Evolutionary conservation across 23 tunicate species (phyloP).

Genomic region (Trididemnum clinides): DNA sequence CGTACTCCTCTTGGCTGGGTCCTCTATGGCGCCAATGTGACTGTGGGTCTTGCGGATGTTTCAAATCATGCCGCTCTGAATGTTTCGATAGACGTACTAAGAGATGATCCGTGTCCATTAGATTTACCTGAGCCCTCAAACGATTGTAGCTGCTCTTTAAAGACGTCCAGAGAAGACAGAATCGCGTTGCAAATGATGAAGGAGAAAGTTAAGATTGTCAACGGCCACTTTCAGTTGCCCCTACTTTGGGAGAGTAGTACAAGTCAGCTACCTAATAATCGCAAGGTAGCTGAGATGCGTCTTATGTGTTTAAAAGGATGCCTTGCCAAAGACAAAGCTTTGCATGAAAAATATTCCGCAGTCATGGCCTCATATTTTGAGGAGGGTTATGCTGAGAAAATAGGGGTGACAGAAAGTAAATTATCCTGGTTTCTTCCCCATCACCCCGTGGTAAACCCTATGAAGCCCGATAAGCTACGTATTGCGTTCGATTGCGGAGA

Average conservation of each 20-base stretch:
- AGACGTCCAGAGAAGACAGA: not conserved
- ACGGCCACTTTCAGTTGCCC: not conserved
- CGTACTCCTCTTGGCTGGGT: not conserved
- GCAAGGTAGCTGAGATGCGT: not conserved
- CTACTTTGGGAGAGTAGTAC: not conserved
- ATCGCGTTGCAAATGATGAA: not conserved
- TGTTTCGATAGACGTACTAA: no score
- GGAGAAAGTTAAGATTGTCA: not conserved
- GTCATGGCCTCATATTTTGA: not conserved
- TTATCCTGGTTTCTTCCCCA: not conserved
- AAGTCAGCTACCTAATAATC: not conserved
- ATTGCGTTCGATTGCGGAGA: conserved; percentile 15
- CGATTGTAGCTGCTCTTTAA: no score
- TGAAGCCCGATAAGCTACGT: conserved; percentile 7
- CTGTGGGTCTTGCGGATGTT: not conserved
- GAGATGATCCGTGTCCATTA: no score
- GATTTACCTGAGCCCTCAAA: no score
- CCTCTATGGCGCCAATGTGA: not conserved
- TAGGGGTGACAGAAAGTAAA: not conserved
- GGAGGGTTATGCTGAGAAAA: not conserved
- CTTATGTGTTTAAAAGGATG: not conserved
- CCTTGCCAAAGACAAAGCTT: not conserved
- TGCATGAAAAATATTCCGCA: not conserved
- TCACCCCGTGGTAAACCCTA: conserved; percentile 3
- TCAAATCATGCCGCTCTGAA: not conserved